A percentile compares a stretch with the other conserved stretches of the same genome.
Conservation (phyloP, 2,888 invertebrate species). For the Belgica antarctica region DNA sequence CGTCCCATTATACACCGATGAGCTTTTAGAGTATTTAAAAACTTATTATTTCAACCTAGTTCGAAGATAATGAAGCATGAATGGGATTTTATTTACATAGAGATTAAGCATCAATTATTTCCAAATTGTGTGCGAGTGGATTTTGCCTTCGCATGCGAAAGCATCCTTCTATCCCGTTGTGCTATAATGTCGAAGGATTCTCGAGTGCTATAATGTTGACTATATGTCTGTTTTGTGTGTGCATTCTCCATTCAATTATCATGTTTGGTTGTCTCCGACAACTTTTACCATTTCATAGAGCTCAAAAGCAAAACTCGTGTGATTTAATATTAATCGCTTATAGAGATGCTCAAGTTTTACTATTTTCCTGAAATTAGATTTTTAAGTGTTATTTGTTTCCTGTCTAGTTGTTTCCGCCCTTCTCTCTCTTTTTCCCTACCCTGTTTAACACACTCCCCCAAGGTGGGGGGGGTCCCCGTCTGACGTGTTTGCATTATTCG, state of each 20-base stretch:
- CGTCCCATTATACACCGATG: neutral
- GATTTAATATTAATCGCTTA: slow-evolving; percentile 19
- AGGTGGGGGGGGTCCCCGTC: too few relatives aligned
- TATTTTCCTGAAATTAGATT: slow-evolving; percentile 41
- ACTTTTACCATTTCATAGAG: slow-evolving; percentile 19
- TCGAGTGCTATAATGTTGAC: slow-evolving; percentile 10
- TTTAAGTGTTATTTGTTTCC: slow-evolving; percentile 38
- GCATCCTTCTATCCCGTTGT: neutral
- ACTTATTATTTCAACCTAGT: slow-evolving; percentile 26
- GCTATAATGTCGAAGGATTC: slow-evolving; percentile 1
- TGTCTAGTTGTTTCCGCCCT: too few relatives aligned
- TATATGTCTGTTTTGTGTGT: neutral
- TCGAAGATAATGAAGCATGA: slow-evolving; percentile 34
- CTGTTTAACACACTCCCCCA: too few relatives aligned
- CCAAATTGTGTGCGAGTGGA: neutral
- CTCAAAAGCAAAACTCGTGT: slow-evolving; percentile 29
- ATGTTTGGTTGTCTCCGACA: slow-evolving; percentile 31
- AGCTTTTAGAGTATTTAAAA: slow-evolving; percentile 27
- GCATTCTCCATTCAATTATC: slow-evolving; percentile 43
- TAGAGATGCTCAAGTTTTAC: slow-evolving; percentile 10
- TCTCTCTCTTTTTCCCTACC: too few relatives aligned
- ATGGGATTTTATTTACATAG: slow-evolving; percentile 41
- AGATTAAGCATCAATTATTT: slow-evolving; percentile 42
- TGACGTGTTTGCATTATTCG: neutral
- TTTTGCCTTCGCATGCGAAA: neutral